These are phyloP conservation scores for Lepidothrix coronata DNA, from an alignment of 2,113 vertebrate genomes.

Conservation along the genomic window DNA sequence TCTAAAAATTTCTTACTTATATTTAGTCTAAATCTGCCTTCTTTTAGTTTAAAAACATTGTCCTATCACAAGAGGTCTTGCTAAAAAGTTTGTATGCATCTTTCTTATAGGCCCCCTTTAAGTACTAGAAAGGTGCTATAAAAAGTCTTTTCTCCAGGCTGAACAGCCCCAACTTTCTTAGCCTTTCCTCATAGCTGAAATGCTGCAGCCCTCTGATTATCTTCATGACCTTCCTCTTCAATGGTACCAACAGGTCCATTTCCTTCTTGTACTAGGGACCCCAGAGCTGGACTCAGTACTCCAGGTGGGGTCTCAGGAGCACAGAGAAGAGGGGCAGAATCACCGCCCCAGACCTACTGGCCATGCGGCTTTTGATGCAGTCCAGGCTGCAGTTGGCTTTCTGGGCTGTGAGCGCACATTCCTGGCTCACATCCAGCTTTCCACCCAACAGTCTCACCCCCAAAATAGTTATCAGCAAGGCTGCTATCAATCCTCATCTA, in stretches of 20 bases:
- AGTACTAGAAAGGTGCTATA: no score
- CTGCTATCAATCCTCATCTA: not conserved
- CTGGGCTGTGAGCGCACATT: not conserved
- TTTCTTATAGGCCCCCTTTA: not conserved
- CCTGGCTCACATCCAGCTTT: not conserved
- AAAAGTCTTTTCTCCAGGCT: not conserved
- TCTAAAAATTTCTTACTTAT: not conserved
- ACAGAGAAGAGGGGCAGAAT: not conserved
- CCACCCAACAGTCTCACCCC: not conserved
- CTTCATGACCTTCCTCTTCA: not conserved
- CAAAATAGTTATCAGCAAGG: not conserved
- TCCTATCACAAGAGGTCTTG: not conserved
- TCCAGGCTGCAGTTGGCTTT: not conserved
- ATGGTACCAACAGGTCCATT: no score
- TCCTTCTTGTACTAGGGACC: not conserved
- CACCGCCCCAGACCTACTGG: not conserved
- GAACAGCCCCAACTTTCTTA: not conserved
- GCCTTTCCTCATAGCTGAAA: fast-evolving
- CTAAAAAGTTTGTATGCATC: not conserved
- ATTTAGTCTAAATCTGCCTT: not conserved
- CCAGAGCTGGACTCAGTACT: not conserved
- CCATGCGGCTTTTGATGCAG: not conserved
- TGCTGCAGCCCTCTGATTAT: not conserved
- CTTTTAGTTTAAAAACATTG: not conserved
- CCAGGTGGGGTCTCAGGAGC: not conserved